Evolutionary conservation across 2,113 vertebrate species (phyloP), one percentile per base, ranked within the genome.

Genomic region (Terrapene triunguis): DNA sequence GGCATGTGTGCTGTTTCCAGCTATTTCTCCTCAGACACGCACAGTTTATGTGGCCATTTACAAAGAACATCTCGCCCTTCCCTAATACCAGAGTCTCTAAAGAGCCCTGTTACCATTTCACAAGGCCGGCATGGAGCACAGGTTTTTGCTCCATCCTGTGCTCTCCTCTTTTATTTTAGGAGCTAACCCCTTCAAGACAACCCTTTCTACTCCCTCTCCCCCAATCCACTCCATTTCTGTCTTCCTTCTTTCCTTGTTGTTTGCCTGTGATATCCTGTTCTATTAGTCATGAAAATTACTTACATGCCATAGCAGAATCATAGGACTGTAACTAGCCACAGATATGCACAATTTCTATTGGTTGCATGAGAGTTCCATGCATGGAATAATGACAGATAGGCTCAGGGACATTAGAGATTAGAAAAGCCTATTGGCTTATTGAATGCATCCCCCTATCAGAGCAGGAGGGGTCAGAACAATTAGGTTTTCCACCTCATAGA

Each of bases 1-100:
- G 94, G 47, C 96, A 97, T 89, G 93, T 44, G 44, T 87, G 89
- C 92, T 94, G 94, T 96, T 93, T 89, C 90, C 94, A 92, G 92
- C 29, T 65, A 87, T 62, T 97, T 91, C 84, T 95, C 82, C 80
- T 55, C 91, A 92, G 44, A n/a, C 55, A 54, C 84, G 80, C 19
- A 0, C 59, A 92, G 84, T 82, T 90, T 86, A 10, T 47, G 86
- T 21, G 84, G 91, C 89, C 83, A 8, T 89, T 92, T 89, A 35
- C 86, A 92, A 90, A 88, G 84, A 27, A 87, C 95, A 87, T 44
- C 2, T 1, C 0, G 0, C 3, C 83, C 27, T 69, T 90, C 82
- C 83, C 65, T 85, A 2, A 44, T 69, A 24, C 44, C 13, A 54
- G 50, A 1, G 47, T 35, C 72, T 47, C 84, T 94, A 4, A 1